Conservation (phyloP, 1,140 invertebrate genomes). For the Eurytemora carolleeae region DNA sequence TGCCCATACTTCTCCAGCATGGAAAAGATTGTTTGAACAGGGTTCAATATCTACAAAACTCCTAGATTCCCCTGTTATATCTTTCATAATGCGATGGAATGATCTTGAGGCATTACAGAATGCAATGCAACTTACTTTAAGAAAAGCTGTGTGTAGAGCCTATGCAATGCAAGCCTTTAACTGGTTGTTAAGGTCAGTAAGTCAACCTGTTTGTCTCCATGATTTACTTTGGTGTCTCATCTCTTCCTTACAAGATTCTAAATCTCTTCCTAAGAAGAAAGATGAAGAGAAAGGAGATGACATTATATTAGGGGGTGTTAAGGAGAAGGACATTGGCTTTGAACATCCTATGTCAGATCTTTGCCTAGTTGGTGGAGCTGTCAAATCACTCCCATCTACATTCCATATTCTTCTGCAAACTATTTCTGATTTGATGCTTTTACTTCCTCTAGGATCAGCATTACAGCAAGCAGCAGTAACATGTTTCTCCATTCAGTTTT, state of each 20-base stretch:
- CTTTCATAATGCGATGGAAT: constrained; percentile 63
- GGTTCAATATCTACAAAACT: background rate
- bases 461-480: constrained; percentile 70
- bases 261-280: too few relatives aligned
- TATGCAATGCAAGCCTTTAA: constrained; percentile 82
- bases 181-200: constrained; percentile 78
- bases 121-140: constrained; percentile 58
- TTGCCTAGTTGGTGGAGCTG: constrained; percentile 52
- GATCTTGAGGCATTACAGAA: constrained; percentile 54
- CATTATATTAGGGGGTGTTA: too few relatives aligned
- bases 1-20: constrained; percentile 55
- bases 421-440: constrained; percentile 75
- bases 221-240: constrained; percentile 92
- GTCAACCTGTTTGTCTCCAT: constrained; percentile 68
- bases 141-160: constrained; percentile 60
- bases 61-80: constrained; percentile 37
- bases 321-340: constrained; percentile 20
- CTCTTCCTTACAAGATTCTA: constrained; percentile 33
- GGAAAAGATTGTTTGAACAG: constrained; percentile 43
- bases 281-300: constrained; percentile 4
- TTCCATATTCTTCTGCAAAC: constrained; percentile 77
- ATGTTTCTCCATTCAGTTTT: constrained; percentile 78
- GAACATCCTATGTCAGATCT: constrained; percentile 65
- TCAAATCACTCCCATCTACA: constrained; percentile 50
- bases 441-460: constrained; percentile 61